phyloP scores from a whole-genome alignment of 2,888 invertebrate genomes.

The Drosophila niveifrons region DNA sequence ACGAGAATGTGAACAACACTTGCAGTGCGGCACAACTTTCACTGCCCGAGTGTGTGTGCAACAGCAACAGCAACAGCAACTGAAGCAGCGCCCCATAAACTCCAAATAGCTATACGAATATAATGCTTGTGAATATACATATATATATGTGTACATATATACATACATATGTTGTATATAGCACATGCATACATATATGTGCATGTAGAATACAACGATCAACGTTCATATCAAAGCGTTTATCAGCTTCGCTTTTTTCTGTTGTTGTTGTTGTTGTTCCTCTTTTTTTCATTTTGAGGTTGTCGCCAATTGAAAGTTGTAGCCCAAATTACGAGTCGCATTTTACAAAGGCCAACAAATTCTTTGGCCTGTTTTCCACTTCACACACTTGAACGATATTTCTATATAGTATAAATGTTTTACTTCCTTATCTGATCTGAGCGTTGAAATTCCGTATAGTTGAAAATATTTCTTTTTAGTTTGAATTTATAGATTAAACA shows the following conservation, averaged over 20 bases:
- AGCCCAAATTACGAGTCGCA: constrained; percentile 66
- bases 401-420: too few species aligned
- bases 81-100: constrained; percentile 12
- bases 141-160: constrained; percentile 16
- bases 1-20: constrained; percentile 21
- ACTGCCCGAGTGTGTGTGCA: constrained; percentile 48
- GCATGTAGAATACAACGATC: constrained; percentile 42
- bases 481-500: too few species aligned
- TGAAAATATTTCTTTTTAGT: too few species aligned
- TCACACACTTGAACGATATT: not conserved
- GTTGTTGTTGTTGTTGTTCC: not conserved
- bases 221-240: constrained; percentile 54
- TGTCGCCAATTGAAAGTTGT: constrained; percentile 65
- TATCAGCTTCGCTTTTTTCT: constrained; percentile 64
- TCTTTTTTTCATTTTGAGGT: constrained; percentile 3
- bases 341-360: constrained; percentile 42
- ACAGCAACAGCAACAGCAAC: constrained; percentile 25
- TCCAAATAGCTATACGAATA: constrained; percentile 21
- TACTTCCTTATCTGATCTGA: too few species aligned
- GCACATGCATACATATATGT: not conserved
- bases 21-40: constrained; percentile 59
- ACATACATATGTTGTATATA: not conserved
- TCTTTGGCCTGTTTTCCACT: constrained; percentile 48
- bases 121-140: not conserved
- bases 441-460: too few species aligned